phyloP scores from a whole-genome alignment of 2,113 vertebrate genomes.

The Alligator mississippiensis region DNA sequence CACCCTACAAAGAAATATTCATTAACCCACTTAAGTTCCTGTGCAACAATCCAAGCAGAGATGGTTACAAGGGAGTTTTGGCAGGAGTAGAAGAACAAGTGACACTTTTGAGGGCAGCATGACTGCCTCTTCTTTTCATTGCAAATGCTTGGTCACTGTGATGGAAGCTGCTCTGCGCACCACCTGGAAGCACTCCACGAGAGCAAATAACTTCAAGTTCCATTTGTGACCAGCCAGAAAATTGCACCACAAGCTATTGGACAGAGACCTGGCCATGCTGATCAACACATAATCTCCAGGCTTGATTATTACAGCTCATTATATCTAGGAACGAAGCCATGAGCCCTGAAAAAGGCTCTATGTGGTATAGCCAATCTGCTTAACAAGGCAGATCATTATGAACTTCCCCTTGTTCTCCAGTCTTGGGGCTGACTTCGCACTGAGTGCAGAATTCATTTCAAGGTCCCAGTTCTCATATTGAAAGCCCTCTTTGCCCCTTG shows the following conservation, averaged over 20 bases:
- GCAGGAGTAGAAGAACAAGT: neutral
- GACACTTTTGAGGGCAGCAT: neutral
- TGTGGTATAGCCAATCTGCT: neutral
- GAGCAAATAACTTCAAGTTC: neutral
- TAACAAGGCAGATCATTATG: fast-evolving
- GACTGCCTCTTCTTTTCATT: neutral
- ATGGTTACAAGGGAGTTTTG: constrained; percentile 27
- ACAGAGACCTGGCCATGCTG: neutral
- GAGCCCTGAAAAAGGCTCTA: neutral
- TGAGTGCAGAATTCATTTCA: neutral
- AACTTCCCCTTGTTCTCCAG: fast-evolving
- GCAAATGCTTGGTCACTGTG: neutral
- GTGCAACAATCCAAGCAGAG: neutral
- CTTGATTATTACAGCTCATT: neutral
- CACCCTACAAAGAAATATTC: neutral
- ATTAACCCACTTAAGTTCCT: neutral
- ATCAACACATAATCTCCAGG: neutral
- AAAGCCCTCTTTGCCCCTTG: neutral
- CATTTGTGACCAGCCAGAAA: fast-evolving
- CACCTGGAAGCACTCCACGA: neutral
- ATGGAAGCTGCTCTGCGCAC: neutral
- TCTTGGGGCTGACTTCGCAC: neutral
- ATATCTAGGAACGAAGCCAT: neutral
- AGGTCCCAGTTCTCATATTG: neutral
- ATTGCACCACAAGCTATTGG: neutral